These are phyloP conservation scores for Hofmannophila pseudospretella DNA, from an alignment of 2,888 invertebrate species.

Conservation along the genomic window DNA sequence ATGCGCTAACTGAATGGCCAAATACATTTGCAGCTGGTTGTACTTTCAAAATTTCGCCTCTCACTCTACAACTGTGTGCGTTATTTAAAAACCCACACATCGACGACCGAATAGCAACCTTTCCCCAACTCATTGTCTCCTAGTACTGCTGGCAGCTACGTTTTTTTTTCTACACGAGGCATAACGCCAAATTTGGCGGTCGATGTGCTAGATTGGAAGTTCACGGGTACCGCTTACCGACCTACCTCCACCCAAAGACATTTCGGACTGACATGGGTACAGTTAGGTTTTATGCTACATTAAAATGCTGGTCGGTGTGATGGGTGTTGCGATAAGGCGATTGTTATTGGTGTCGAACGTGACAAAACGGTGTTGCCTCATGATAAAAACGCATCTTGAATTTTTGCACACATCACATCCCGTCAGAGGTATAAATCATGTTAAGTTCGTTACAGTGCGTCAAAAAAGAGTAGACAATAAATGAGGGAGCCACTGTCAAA, in stretches of 20 bases:
- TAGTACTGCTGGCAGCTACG: conserved; percentile 47
- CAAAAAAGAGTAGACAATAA: no score
- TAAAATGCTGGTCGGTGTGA: conserved; percentile 61
- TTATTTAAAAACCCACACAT: conserved; percentile 25
- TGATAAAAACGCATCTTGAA: neutral
- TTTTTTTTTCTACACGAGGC: conserved; percentile 58
- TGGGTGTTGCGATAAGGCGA: conserved; percentile 43
- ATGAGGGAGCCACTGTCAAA: no score
- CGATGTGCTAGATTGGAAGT: conserved; percentile 56
- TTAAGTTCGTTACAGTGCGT: no score
- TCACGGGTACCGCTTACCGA: conserved; percentile 71
- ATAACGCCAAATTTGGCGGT: conserved; percentile 53
- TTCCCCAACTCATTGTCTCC: conserved; percentile 63
- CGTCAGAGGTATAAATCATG: no score
- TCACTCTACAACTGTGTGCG: conserved; percentile 24
- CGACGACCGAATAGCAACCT: conserved; percentile 43
- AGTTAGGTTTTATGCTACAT: conserved; percentile 67
- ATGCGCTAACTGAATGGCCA: no score
- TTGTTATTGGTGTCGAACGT: conserved; percentile 32
- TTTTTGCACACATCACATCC: no score
- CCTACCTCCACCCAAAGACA: conserved; percentile 71
- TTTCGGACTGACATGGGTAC: conserved; percentile 54
- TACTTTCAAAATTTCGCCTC: conserved; percentile 32
- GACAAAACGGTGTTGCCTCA: conserved; percentile 14
- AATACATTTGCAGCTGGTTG: no score